A percentile compares a stretch with the other conserved stretches of the same genome.
These are phyloP conservation scores for Boloria selene DNA, from an alignment of 2,888 invertebrate species.

Conservation along the genomic window DNA sequence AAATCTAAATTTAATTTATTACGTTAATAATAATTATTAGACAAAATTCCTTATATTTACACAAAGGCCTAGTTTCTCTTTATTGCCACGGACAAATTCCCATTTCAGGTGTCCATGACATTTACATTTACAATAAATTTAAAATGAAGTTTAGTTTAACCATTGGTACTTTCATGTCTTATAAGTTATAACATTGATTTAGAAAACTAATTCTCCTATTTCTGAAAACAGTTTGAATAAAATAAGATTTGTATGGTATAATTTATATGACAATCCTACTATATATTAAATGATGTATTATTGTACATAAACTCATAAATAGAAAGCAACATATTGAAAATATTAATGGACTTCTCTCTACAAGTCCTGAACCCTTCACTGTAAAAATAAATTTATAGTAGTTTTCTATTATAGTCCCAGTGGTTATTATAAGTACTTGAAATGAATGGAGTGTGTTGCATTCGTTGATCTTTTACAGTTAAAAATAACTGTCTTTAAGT, in stretches of 20 bases:
- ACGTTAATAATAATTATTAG: too few species aligned
- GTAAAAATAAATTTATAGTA: conserved; percentile 35
- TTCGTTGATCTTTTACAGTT: conserved; percentile 37
- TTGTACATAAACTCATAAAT: too few species aligned
- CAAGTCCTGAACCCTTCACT: conserved; percentile 25
- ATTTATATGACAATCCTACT: too few species aligned
- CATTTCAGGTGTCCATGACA: conserved; percentile 24
- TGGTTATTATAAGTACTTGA: conserved; percentile 36
- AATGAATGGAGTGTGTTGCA: conserved; percentile 33
- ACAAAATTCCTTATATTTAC: too few species aligned
- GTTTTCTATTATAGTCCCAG: conserved; percentile 26
- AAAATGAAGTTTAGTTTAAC: conserved; percentile 49
- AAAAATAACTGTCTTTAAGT: conserved; percentile 31
- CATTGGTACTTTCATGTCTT: conserved; percentile 45
- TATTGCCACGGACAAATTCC: too few species aligned
- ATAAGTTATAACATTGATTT: conserved; percentile 44
- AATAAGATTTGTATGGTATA: too few species aligned
- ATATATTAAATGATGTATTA: too few species aligned
- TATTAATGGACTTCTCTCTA: conserved; percentile 7
- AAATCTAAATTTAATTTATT: too few species aligned
- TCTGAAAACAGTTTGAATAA: too few species aligned
- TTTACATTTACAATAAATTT: conserved; percentile 47
- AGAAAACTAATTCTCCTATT: conserved; percentile 43
- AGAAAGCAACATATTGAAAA: neutral
- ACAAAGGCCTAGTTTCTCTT: too few species aligned